Conservation (phyloP, 2,797 vertebrate genomes). For the Gallinago nigripennis region DNA sequence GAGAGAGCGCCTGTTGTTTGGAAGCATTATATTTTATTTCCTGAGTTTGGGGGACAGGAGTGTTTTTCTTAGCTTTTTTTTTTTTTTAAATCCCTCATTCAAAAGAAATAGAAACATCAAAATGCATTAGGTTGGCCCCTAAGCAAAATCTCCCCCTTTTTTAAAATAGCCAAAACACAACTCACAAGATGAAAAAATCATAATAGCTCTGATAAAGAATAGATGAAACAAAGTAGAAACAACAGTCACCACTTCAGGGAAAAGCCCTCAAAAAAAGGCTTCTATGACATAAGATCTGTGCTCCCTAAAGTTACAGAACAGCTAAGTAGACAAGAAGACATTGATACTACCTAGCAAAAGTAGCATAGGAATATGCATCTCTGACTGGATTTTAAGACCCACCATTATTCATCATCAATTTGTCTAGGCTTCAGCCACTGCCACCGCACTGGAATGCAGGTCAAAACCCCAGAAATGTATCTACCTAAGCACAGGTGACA, state of each 20-base stretch:
- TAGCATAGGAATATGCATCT: not conserved
- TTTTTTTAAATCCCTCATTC: not conserved
- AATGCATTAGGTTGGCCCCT: not conserved
- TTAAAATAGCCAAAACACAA: not conserved
- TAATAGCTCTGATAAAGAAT: not conserved
- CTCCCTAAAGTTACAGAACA: not conserved
- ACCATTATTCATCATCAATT: not conserved
- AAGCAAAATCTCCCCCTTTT: not conserved
- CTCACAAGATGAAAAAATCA: not conserved
- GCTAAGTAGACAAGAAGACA: not conserved
- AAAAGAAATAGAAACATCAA: not conserved
- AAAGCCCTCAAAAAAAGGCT: not conserved
- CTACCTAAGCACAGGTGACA: too few species aligned
- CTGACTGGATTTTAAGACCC: not conserved
- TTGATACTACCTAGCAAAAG: not conserved
- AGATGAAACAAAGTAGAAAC: not conserved
- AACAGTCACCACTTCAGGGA: not conserved
- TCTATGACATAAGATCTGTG: not conserved
- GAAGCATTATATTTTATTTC: not conserved
- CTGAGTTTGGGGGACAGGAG: not conserved
- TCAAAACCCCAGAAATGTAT: not conserved
- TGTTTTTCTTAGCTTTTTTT: not conserved
- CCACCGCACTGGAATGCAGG: not conserved
- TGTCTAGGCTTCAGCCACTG: not conserved
- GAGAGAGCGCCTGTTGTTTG: fast-evolving